These are phyloP conservation scores for Aspidoscelis tigris DNA, from an alignment of 2,113 vertebrate genomes.

Conservation along the genomic window DNA sequence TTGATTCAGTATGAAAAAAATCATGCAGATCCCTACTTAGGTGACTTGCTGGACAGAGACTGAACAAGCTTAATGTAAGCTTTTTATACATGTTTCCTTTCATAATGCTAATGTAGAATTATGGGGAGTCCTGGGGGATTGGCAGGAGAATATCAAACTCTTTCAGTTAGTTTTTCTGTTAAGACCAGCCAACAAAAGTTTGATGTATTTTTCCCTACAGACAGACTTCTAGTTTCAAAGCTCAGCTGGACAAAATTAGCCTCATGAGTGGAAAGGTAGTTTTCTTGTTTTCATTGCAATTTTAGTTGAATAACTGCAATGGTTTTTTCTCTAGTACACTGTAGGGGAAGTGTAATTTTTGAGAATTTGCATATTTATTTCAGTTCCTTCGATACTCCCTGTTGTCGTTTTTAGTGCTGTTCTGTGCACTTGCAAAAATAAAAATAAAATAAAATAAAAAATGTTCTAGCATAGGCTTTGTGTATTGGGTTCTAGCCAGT, in stretches of 20 bases:
- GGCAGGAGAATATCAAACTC: too few species aligned
- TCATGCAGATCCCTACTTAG: too few species aligned
- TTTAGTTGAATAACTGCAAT: background rate
- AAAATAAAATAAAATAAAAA: background rate
- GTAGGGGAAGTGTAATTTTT: background rate
- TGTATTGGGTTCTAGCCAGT: too few species aligned
- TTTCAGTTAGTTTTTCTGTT: background rate
- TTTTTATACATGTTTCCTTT: background rate
- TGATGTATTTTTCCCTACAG: too few species aligned
- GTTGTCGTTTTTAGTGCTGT: background rate
- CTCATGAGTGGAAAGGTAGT: background rate
- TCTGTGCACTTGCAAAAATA: background rate
- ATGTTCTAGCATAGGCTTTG: background rate
- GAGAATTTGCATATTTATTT: background rate
- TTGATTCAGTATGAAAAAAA: too few species aligned
- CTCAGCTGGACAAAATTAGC: background rate
- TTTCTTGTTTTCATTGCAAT: background rate
- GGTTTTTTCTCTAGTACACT: background rate
- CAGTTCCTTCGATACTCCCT: background rate
- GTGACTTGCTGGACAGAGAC: too few species aligned
- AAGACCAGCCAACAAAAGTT: too few species aligned
- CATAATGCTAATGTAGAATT: background rate
- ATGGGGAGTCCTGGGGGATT: too few species aligned
- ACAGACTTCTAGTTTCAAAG: too few species aligned
- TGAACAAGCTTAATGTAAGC: too few species aligned